phyloP scores from a whole-genome alignment of 2,888 invertebrate genomes.

The Machimus atricapillus region DNA sequence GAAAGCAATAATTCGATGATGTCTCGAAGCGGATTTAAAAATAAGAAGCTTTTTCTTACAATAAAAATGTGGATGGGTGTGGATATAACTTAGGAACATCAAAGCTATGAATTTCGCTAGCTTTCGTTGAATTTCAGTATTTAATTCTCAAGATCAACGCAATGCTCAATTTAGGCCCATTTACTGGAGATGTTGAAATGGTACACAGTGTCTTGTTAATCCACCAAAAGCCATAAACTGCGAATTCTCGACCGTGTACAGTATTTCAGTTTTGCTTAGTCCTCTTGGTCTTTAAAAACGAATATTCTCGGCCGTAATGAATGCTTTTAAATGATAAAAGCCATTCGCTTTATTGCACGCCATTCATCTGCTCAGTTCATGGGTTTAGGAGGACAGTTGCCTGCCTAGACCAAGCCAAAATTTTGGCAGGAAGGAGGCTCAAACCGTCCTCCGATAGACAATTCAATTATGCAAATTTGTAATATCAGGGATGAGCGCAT shows the following conservation, averaged over 20 bases:
- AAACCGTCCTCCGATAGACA: neutral
- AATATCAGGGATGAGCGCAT: neutral
- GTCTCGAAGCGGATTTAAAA: too few relatives aligned
- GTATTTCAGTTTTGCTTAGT: neutral
- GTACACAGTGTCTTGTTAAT: neutral
- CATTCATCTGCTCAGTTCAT: neutral
- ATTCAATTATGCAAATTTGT: slow-evolving; percentile 33
- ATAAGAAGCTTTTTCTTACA: too few relatives aligned
- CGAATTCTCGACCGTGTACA: neutral
- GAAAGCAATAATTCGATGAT: too few relatives aligned
- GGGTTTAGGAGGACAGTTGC: neutral
- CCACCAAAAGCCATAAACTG: neutral
- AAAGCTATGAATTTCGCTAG: neutral
- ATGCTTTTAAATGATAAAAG: neutral
- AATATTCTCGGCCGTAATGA: neutral
- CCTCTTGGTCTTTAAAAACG: neutral
- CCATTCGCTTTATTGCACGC: neutral
- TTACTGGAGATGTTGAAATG: neutral
- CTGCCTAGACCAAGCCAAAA: neutral
- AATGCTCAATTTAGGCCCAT: neutral
- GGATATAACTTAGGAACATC: too few relatives aligned
- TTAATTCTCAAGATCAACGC: neutral
- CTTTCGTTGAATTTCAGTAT: neutral
- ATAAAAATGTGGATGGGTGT: too few relatives aligned
- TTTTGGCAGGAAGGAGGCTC: neutral